These are phyloP conservation scores for Elgaria multicarinata DNA, from an alignment of 2,113 vertebrate species.

Conservation along the genomic window DNA sequence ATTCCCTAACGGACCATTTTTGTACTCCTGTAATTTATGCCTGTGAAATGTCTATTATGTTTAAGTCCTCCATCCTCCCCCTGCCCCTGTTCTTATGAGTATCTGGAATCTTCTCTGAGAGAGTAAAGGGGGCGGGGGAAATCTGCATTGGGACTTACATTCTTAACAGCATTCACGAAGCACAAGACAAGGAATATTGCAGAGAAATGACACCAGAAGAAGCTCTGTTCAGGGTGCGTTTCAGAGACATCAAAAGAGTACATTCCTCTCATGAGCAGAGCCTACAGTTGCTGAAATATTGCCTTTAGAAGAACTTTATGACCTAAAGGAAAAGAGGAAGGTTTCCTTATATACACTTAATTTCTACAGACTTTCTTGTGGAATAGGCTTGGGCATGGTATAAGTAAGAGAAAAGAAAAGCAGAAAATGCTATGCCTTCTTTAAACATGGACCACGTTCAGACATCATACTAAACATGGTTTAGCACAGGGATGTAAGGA, in stretches of 20 bases:
- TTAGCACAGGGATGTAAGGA: background rate
- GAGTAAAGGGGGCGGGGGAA: background rate
- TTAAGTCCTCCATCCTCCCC: too few relatives aligned
- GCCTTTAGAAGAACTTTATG: background rate
- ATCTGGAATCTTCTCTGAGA: background rate
- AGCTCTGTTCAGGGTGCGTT: background rate
- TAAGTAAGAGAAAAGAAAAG: rapidly evolving
- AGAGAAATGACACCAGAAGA: background rate
- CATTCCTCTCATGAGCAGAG: conserved; percentile 11
- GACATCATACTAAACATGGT: background rate
- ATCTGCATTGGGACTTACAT: background rate
- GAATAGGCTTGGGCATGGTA: background rate
- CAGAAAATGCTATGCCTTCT: background rate
- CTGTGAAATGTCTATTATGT: background rate
- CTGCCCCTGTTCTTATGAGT: background rate
- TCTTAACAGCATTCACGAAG: background rate
- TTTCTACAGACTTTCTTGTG: background rate
- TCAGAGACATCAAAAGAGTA: background rate
- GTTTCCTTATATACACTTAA: background rate
- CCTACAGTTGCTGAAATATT: background rate
- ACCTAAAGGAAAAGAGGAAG: background rate
- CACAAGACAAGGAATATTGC: background rate
- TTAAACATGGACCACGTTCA: background rate
- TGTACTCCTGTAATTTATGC: background rate
- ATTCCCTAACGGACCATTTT: background rate